phyloP scores from a whole-genome alignment of 1,140 invertebrate species.

The Alviniconcha marisindica region DNA sequence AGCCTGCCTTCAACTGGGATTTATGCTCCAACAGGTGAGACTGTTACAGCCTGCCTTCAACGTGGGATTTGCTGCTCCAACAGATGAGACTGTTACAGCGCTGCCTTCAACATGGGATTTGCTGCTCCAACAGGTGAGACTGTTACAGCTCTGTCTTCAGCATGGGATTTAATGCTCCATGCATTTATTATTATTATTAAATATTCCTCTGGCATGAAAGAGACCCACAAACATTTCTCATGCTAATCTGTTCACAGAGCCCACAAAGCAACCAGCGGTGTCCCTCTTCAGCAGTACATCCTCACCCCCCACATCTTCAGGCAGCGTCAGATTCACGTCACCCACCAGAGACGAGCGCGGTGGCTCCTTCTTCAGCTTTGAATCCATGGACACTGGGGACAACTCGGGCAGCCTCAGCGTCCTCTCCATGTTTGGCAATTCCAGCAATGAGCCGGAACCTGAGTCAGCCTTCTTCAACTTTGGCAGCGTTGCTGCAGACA shows the following conservation, averaged over 20 bases:
- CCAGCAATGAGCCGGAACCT: constrained; percentile 2
- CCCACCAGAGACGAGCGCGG: not conserved
- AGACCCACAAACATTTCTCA: too few species aligned
- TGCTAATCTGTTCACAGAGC: not conserved
- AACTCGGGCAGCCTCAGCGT: not conserved
- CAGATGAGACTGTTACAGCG: not conserved
- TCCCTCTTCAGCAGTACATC: not conserved
- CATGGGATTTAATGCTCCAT: too few species aligned
- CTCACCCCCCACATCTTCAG: not conserved
- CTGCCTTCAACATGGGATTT: constrained; percentile 16
- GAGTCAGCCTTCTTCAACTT: constrained; percentile 6
- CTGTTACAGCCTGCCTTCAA: too few species aligned
- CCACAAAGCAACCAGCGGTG: not conserved
- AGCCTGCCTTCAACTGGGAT: too few species aligned
- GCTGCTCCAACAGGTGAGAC: not conserved
- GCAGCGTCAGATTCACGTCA: not conserved
- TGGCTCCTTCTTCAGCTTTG: constrained; percentile 26
- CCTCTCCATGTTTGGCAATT: constrained; percentile 5
- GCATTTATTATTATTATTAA: too few species aligned
- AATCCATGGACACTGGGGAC: constrained; percentile 25
- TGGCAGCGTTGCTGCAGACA: not conserved
- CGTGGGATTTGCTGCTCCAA: not conserved
- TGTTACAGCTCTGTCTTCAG: too few species aligned
- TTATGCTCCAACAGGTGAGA: too few species aligned
- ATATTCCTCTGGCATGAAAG: not conserved